Percentiles rank a stretch among this genome's conserved stretches.
Conservation (phyloP, 2,797 vertebrate genomes). For the Discoglossus pictus region DNA sequence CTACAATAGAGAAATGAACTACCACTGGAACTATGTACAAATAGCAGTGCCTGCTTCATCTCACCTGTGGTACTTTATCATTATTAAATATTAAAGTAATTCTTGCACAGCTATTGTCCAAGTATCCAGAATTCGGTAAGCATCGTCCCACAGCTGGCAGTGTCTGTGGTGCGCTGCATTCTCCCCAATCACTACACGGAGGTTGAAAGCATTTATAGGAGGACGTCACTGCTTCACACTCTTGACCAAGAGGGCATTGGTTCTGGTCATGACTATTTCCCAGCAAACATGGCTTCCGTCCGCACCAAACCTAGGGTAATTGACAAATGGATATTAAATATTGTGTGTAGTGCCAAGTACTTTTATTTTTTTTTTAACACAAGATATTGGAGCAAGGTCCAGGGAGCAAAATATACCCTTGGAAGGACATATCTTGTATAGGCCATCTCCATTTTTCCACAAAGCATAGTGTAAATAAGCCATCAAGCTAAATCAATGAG, state of each 20-base stretch:
- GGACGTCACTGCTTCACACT: constrained; percentile 75
- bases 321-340: no score
- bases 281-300: constrained; percentile 82
- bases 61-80: constrained; percentile 87
- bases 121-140: constrained; percentile 78
- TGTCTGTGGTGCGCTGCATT: constrained; percentile 76
- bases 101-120: constrained; percentile 86
- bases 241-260: constrained; percentile 79
- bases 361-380: no score
- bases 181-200: constrained; percentile 84
- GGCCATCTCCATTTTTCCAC: no score
- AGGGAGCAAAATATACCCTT: no score
- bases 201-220: constrained; percentile 85
- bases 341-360: no score
- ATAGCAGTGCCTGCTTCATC: no score
- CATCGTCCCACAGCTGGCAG: constrained; percentile 75
- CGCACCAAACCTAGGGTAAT: constrained; percentile 81
- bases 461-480: no score
- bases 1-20: not conserved
- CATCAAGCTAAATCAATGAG: no score
- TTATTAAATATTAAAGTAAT: constrained; percentile 86
- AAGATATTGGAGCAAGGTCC: no score
- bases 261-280: constrained; percentile 55
- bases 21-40: no score
- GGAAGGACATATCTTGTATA: no score